Percentiles rank a stretch among this genome's conserved stretches.
Conservation (phyloP, 64 coral and sea anemone species). For the Dendrophyllia cribrosa region DNA sequence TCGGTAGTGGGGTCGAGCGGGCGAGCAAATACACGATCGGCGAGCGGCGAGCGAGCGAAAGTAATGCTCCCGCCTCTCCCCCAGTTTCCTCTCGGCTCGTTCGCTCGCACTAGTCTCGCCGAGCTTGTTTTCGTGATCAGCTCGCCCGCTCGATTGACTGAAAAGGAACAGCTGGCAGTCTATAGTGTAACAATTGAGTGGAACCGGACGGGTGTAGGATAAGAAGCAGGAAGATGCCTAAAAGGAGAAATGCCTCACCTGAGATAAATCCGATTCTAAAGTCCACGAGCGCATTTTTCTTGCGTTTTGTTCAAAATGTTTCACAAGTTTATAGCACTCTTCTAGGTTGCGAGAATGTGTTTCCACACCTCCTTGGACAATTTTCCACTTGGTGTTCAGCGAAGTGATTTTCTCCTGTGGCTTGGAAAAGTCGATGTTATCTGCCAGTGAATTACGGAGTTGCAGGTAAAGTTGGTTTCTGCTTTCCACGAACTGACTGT, state of each 20-base stretch:
- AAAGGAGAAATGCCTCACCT: conserved; percentile 23
- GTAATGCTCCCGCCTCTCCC: no score
- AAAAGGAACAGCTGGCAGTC: no score
- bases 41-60: no score
- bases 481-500: conserved; percentile 71
- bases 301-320: conserved; percentile 73
- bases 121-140: no score
- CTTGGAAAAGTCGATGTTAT: conserved; percentile 81
- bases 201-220: no score
- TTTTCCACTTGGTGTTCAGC: conserved; percentile 83
- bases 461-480: conserved; percentile 74
- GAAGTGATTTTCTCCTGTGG: conserved; percentile 67
- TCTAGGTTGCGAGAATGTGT: conserved; percentile 49
- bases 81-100: no score
- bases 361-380: conserved; percentile 63
- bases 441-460: conserved; percentile 59
- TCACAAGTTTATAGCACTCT: conserved; percentile 65
- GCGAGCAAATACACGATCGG: no score
- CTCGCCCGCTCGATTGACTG: no score
- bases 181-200: no score
- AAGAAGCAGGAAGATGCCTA: background rate
- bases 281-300: conserved; percentile 74
- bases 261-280: conserved; percentile 61
- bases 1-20: no score
- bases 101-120: no score